phyloP scores from a whole-genome alignment of 2,888 invertebrate genomes.

The Cosmopolites sordidus region DNA sequence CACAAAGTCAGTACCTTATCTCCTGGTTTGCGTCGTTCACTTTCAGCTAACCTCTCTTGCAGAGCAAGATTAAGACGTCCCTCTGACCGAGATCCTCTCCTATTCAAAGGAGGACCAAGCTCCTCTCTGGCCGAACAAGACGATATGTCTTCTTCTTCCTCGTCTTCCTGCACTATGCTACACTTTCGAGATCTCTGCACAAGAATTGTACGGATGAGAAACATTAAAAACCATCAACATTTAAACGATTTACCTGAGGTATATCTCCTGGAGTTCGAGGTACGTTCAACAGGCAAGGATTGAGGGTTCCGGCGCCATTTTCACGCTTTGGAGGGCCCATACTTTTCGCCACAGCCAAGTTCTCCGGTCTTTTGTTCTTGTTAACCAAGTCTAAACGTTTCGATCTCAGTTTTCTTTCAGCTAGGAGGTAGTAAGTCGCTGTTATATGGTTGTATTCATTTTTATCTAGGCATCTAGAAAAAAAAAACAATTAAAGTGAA shows the following conservation, averaged over 20 bases:
- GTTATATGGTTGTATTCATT: slow-evolving; percentile 98
- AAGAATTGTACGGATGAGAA: no score
- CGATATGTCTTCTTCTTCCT: slow-evolving; percentile 73
- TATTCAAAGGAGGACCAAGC: slow-evolving; percentile 53
- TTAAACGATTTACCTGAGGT: slow-evolving; percentile 62
- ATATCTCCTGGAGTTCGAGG: slow-evolving; percentile 67
- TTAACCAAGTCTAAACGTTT: slow-evolving; percentile 64
- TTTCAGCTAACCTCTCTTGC: slow-evolving; percentile 59
- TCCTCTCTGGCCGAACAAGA: slow-evolving; percentile 58
- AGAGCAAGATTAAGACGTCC: slow-evolving; percentile 69
- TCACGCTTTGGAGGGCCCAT: slow-evolving; percentile 30
- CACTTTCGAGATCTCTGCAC: slow-evolving; percentile 72
- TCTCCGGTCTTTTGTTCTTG: slow-evolving; percentile 46
- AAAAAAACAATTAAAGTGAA: no score
- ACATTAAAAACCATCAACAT: no score
- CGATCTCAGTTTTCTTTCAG: slow-evolving; percentile 83
- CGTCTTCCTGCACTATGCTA: slow-evolving; percentile 89
- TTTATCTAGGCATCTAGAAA: slow-evolving; percentile 77
- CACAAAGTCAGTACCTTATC: no score
- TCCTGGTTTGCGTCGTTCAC: slow-evolving; percentile 51
- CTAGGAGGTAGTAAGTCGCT: slow-evolving; percentile 94
- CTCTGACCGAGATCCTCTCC: slow-evolving; percentile 75
- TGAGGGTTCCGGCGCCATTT: slow-evolving; percentile 33
- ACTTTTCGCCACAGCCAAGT: slow-evolving; percentile 44
- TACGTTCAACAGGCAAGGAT: slow-evolving; percentile 53